Conservation (phyloP, 2,113 vertebrate genomes). For the Trichomycterus rosablanca region DNA sequence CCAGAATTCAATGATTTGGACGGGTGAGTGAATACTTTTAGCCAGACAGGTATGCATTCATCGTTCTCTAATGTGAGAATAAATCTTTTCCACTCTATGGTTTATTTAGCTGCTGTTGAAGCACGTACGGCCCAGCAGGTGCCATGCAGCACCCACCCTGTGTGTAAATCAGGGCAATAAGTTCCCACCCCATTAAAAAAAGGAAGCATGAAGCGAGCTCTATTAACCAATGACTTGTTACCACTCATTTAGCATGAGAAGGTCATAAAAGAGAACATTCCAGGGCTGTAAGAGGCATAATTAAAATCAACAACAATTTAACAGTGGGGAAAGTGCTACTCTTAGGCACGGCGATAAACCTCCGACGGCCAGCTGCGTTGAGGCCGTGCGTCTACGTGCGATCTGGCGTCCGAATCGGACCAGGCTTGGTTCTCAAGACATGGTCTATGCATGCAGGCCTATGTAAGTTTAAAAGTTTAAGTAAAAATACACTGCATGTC, state of each 20-base stretch:
- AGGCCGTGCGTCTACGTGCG: no score
- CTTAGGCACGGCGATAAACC: conserved; percentile 41
- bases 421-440: no score
- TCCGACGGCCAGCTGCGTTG: conserved; percentile 21
- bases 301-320: conserved; percentile 86
- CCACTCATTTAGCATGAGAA: conserved; percentile 78
- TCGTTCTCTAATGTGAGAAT: no score
- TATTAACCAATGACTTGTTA: conserved; percentile 86
- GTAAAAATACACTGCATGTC: no score
- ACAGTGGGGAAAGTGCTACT: conserved; percentile 38
- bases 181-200: conserved; percentile 88
- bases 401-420: no score
- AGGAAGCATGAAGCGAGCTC: conserved; percentile 81
- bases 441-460: no score
- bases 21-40: no score
- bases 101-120: conserved; percentile 85
- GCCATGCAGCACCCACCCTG: conserved; percentile 78
- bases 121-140: conserved; percentile 79
- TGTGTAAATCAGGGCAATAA: conserved; percentile 88
- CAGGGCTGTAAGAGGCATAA: conserved; percentile 78
- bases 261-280: conserved; percentile 86
- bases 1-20: no score
- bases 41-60: no score
- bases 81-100: conserved; percentile 79
- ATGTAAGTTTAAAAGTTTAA: no score